These are phyloP conservation scores for Dichetophora obliterata DNA, from an alignment of 2,888 invertebrate species.

Conservation along the genomic window DNA sequence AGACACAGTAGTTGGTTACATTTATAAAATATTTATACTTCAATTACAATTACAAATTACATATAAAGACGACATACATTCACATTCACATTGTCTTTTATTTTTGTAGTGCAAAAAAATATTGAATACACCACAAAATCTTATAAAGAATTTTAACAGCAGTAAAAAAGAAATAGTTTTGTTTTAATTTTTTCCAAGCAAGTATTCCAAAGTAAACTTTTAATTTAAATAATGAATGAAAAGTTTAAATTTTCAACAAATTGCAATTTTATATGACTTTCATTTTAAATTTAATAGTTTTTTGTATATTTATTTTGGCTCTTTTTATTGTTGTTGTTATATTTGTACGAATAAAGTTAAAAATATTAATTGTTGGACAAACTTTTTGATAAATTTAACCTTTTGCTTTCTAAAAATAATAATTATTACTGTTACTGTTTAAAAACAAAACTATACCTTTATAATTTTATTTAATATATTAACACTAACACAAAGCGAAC, in stretches of 20 bases:
- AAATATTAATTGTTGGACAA: conserved; percentile 5
- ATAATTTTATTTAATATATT: conserved; percentile 23
- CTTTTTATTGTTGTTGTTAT: background rate
- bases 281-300: conserved; percentile 5
- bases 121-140: conserved; percentile 9
- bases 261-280: conserved; percentile 3
- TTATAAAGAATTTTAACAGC: background rate
- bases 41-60: conserved; percentile 21
- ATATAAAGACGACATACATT: background rate
- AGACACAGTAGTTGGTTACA: conserved; percentile 17
- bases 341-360: conserved; percentile 3
- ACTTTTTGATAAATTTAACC: conserved; percentile 31
- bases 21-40: conserved; percentile 31
- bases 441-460: conserved; percentile 33
- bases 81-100: background rate
- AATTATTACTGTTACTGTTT: conserved; percentile 17
- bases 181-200: background rate
- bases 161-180: background rate
- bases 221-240: conserved; percentile 11
- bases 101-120: background rate
- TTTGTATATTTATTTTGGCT: background rate
- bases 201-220: background rate
- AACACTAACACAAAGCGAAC: conserved; percentile 21
- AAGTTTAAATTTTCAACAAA: conserved; percentile 5
- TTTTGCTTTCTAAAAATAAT: conserved; percentile 27